phyloP scores from a whole-genome alignment of 1,140 invertebrate genomes.

The Armadillidium nasatum region DNA sequence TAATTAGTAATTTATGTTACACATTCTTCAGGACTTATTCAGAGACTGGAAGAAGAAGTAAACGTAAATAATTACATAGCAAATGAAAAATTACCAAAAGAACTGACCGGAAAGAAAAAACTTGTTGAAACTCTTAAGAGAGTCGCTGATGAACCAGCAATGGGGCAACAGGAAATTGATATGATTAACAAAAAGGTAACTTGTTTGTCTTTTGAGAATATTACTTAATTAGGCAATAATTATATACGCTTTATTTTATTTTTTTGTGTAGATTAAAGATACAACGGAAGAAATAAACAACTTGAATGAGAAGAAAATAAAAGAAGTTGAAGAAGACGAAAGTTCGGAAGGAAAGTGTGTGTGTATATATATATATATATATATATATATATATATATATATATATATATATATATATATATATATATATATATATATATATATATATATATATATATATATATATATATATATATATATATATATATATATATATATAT shows the following conservation, averaged over 20 bases:
- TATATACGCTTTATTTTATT: too few relatives aligned
- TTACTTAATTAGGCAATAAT: too few relatives aligned
- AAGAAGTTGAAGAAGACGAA: not conserved
- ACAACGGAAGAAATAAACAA: not conserved
- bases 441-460: too few relatives aligned
- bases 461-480: too few relatives aligned
- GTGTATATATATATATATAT: too few relatives aligned
- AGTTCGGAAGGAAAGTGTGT: constrained; percentile 4
- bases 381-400: constrained; percentile 14
- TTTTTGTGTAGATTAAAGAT: too few relatives aligned
- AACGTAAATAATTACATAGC: constrained; percentile 69
- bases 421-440: too few relatives aligned
- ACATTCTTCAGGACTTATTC: constrained; percentile 53
- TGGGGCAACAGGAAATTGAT: constrained; percentile 64
- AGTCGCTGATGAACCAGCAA: constrained; percentile 62
- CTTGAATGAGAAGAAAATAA: not conserved
- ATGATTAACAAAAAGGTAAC: constrained; percentile 60
- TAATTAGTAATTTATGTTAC: constrained; percentile 17
- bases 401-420: not conserved
- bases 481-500: too few relatives aligned
- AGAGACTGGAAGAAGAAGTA: constrained; percentile 70
- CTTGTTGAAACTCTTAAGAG: constrained; percentile 64
- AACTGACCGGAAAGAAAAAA: constrained; percentile 59
- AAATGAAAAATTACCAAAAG: constrained; percentile 72
- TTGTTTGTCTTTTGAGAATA: too few relatives aligned